Base-by-base conservation (phyloP, 1,140 invertebrate species). In the Papilio polyxenes region DNA sequence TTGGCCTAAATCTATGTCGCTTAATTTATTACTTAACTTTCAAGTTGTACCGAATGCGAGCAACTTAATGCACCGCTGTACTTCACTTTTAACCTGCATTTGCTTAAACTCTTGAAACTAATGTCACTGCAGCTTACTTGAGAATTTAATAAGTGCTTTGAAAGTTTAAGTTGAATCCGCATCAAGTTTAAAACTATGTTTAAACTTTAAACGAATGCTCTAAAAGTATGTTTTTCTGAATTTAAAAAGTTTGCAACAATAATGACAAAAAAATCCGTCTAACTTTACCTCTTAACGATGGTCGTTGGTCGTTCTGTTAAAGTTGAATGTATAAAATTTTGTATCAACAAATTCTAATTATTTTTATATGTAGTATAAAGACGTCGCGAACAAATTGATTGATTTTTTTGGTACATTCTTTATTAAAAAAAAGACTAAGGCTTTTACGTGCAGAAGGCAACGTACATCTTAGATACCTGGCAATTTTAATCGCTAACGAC, bases 91-190 rank as follows among this genome's bases (percentile, higher is more conserved):
- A 72, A 72, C 65, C 31, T 72, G 31, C 31, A 72, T 72, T 72
- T 72, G 31, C 65, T 72, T 72, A 72, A 72, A 72, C 65, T 37
- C 31, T 37, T 72, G 65, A 72, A 72, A 72, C 31, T 72, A 72
- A 72, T 72, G 65, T 72, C 13, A 37, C 65, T 72, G 65, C 65
- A 40, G 31, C 13, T 72, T 40, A 72, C 65, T 72, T 72, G 13
- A 72, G 65, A 72, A 72, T 72, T 72, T 72, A 72, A 72, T 72
- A 31, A 72, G 65, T 23, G 65, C 65, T 72, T 72, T 72, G 65
- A 72, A 72, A 72, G 65, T 72, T 72, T 40, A 13, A 72, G 13
- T 37, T 37, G 31, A 72, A 72, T 37, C 65, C 13, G 15, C 23
- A 31, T 37, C 20, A 37, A 15, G 23, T 72, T 72, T 72, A 6